Conservation (phyloP, 2,888 invertebrate genomes). For the Sericinus montela region DNA sequence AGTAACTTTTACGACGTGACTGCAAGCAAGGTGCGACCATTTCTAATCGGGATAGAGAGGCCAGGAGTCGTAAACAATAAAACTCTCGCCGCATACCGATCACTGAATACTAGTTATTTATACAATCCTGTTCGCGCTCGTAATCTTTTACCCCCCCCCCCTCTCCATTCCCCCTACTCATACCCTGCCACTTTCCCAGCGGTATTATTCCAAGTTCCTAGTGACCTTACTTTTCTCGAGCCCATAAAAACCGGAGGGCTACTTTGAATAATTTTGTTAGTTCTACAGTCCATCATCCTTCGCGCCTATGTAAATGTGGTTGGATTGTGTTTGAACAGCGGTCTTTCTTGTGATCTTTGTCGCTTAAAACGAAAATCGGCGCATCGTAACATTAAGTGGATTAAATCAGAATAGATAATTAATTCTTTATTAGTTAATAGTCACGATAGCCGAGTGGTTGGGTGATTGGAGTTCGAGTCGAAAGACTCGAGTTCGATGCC, state of each 20-base stretch:
- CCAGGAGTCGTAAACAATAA: slow-evolving; percentile 17
- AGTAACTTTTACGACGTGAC: slow-evolving; percentile 15
- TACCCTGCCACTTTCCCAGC: neutral
- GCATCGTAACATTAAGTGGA: neutral
- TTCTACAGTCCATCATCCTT: slow-evolving; percentile 53
- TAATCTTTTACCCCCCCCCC: slow-evolving; percentile 20
- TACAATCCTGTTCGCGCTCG: slow-evolving; percentile 32
- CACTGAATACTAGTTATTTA: slow-evolving; percentile 43
- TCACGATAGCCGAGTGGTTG: too few relatives aligned
- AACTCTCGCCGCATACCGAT: slow-evolving; percentile 17
- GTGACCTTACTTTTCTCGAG: slow-evolving; percentile 36
- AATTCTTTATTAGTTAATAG: too few relatives aligned
- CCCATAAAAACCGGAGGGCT: slow-evolving; percentile 51
- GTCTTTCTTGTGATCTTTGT: slow-evolving; percentile 17
- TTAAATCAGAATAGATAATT: too few relatives aligned
- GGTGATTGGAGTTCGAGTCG: too few relatives aligned
- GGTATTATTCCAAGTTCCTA: slow-evolving; percentile 15
- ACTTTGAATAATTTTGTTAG: slow-evolving; percentile 75
- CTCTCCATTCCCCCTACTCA: neutral
- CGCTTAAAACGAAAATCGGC: neutral
- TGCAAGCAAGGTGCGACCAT: slow-evolving; percentile 3
- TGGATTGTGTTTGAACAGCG: slow-evolving; percentile 50
- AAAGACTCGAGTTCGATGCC: too few relatives aligned
- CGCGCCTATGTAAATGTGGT: slow-evolving; percentile 63
- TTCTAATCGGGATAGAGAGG: slow-evolving; percentile 2